Evolutionary conservation across 2,797 vertebrate species (phyloP).

Genomic region (Schizopygopsis malacanthus): DNA sequence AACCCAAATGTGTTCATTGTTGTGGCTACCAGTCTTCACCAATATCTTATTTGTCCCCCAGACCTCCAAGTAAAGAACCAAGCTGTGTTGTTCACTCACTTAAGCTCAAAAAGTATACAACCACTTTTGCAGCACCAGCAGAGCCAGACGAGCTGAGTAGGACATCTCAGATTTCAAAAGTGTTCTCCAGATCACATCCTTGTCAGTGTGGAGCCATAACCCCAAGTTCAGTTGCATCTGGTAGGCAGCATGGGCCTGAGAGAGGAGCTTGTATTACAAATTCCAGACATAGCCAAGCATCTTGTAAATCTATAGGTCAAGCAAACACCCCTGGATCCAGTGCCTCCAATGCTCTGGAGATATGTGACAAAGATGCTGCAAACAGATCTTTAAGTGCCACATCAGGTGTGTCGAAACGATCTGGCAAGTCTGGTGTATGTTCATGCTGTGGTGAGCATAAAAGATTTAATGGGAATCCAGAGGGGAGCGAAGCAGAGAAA

Average conservation of each 20-base stretch:
- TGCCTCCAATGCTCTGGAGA: constrained; percentile 45
- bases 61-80: constrained; percentile 56
- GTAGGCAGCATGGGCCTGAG: constrained; percentile 29
- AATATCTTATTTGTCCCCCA: constrained; percentile 50
- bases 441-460: constrained; percentile 71
- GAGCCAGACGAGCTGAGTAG: constrained; percentile 36
- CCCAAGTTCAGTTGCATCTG: constrained; percentile 53
- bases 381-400: constrained; percentile 60
- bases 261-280: constrained; percentile 42
- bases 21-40: constrained; percentile 46
- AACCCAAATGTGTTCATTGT: constrained; percentile 66
- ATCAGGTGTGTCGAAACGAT: constrained; percentile 62
- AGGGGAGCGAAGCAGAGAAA: constrained; percentile 14
- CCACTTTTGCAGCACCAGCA: constrained; percentile 24
- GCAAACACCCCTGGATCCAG: constrained; percentile 45
- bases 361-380: constrained; percentile 62
- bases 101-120: constrained; percentile 50
- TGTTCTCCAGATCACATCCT: constrained; percentile 52
- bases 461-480: constrained; percentile 29
- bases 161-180: constrained; percentile 59
- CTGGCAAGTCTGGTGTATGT: constrained; percentile 67
- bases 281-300: constrained; percentile 59
- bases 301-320: constrained; percentile 55
- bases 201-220: constrained; percentile 59
- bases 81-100: constrained; percentile 43